phyloP scores from a whole-genome alignment of 1,140 invertebrate species.

The Acyrthosiphon pisum region DNA sequence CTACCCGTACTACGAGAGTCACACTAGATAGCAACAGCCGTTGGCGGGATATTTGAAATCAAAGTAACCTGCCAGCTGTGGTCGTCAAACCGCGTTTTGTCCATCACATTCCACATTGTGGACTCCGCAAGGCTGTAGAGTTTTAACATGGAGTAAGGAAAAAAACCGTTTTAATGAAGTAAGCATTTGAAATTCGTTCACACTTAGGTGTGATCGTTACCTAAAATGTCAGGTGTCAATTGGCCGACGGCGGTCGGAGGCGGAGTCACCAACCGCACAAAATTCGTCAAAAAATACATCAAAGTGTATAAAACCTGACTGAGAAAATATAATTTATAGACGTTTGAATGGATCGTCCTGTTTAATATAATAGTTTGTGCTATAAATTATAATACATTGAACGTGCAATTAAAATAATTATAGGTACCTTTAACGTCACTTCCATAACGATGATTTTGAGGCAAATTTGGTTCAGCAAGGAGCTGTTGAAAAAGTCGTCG shows the following conservation, averaged over 20 bases:
- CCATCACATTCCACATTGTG: too few species aligned
- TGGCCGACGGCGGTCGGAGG: background rate
- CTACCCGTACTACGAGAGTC: too few species aligned
- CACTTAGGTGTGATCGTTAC: background rate
- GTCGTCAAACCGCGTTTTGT: too few species aligned
- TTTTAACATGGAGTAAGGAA: too few species aligned
- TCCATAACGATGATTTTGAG: background rate
- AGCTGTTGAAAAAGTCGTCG: background rate
- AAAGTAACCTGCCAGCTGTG: too few species aligned
- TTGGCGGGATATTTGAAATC: too few species aligned
- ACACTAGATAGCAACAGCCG: too few species aligned
- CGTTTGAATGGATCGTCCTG: background rate
- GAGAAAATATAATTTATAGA: background rate
- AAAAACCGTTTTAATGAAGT: too few species aligned
- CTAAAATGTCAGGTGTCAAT: background rate
- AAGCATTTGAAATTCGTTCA: too few species aligned
- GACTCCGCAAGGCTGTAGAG: too few species aligned
- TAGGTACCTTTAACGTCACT: background rate
- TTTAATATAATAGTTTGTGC: background rate
- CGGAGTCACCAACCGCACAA: background rate
- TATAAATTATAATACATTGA: background rate
- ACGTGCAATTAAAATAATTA: background rate
- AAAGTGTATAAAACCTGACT: too few species aligned
- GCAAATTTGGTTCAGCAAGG: background rate
- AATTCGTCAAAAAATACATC: background rate